Percentiles rank a stretch among this genome's conserved stretches.
Evolutionary conservation across 2,797 vertebrate genomes (phyloP).

Genomic region (Acipenser transmontanus): DNA sequence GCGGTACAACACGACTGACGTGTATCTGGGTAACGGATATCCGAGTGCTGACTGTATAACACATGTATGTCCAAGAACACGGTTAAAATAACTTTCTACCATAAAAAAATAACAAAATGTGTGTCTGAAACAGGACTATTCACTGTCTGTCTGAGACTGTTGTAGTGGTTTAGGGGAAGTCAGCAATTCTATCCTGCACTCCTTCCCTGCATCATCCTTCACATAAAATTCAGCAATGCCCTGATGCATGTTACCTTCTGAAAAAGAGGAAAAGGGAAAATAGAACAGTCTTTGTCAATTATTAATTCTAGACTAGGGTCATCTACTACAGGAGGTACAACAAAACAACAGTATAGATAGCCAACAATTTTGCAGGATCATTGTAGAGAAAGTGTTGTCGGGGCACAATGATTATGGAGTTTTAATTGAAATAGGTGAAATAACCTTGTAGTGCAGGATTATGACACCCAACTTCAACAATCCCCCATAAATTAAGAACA

Average conservation of each 20-base stretch:
- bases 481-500: no score
- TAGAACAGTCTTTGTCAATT: slow-evolving; percentile 3
- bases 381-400: no score
- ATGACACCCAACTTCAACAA: no score
- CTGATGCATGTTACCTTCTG: slow-evolving; percentile 26
- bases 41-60: no score
- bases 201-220: slow-evolving; percentile 16
- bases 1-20: no score
- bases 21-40: no score
- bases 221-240: slow-evolving; percentile 19
- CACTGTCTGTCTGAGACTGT: slow-evolving; percentile 8
- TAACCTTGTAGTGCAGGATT: no score
- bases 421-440: no score
- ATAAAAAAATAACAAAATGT: no score
- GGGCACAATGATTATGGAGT: no score
- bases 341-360: background rate
- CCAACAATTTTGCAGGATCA: background rate
- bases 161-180: slow-evolving; percentile 13
- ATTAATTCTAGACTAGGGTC: background rate
- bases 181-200: slow-evolving; percentile 22
- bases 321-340: background rate
- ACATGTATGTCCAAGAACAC: no score
- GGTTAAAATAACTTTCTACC: no score
- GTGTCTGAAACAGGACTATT: background rate
- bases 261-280: slow-evolving; percentile 23